phyloP scores from a whole-genome alignment of 2,113 vertebrate species.

The Ceratotherium simum region DNA sequence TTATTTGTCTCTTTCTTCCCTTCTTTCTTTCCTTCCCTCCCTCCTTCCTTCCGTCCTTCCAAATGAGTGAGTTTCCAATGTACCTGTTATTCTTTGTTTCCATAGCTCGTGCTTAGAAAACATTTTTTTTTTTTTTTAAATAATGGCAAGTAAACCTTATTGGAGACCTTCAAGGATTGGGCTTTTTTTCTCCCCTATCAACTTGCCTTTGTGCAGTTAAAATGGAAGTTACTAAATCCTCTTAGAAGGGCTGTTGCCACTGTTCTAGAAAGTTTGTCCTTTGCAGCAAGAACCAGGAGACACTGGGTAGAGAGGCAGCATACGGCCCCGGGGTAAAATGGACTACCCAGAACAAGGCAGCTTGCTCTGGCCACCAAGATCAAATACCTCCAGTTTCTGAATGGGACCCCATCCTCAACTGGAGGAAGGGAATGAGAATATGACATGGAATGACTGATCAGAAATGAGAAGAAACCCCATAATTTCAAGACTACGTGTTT shows the following conservation, averaged over 20 bases:
- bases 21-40: neutral
- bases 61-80: conserved; percentile 20
- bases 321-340: neutral
- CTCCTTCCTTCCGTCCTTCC: neutral
- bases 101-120: neutral
- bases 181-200: neutral
- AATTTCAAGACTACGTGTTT: neutral
- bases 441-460: neutral
- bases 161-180: neutral
- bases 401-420: neutral
- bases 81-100: neutral
- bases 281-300: neutral
- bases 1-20: neutral
- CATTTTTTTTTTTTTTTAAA: neutral
- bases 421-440: neutral
- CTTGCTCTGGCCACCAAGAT: neutral
- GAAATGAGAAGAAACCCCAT: neutral
- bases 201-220: neutral
- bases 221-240: neutral
- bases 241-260: neutral
- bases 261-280: neutral
- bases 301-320: neutral
- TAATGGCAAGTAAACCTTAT: neutral
- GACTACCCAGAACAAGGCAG: neutral
- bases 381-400: neutral